phyloP scores from a whole-genome alignment of 2,888 invertebrate genomes.

The Corbicula japonica region DNA sequence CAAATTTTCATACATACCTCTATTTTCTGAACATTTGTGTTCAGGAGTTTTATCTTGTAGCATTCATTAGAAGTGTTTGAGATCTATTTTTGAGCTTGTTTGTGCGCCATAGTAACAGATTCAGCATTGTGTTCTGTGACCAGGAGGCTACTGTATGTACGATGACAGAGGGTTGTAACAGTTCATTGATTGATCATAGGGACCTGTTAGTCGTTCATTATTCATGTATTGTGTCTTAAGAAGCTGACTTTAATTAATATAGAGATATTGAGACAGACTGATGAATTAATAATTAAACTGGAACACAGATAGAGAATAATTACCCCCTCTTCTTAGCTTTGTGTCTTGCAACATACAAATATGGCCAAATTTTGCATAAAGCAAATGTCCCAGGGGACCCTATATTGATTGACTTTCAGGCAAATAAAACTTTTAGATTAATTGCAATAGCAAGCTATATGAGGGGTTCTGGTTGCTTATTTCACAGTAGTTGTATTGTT shows the following conservation, averaged over 20 bases:
- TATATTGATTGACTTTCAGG: slow-evolving; percentile 59
- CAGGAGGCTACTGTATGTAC: no score
- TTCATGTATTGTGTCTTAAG: slow-evolving; percentile 57
- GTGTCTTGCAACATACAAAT: slow-evolving; percentile 27
- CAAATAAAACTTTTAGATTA: slow-evolving; percentile 48
- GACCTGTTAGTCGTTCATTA: slow-evolving; percentile 43
- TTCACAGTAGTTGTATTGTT: slow-evolving; percentile 6
- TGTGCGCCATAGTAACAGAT: no score
- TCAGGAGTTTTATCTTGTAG: no score
- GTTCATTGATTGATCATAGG: no score
- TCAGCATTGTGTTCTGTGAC: no score
- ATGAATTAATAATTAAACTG: slow-evolving; percentile 51
- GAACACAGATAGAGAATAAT: slow-evolving; percentile 39
- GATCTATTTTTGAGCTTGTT: no score
- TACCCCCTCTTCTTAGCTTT: slow-evolving; percentile 36
- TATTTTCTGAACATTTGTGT: no score
- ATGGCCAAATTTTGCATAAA: slow-evolving; percentile 52
- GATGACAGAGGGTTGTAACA: no score
- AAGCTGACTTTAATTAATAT: slow-evolving; percentile 65
- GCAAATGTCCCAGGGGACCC: slow-evolving; percentile 50
- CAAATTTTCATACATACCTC: no score
- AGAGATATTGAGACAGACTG: slow-evolving; percentile 41
- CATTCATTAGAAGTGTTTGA: no score
- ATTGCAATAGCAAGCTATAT: slow-evolving; percentile 43
- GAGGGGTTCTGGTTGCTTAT: slow-evolving; percentile 24